phyloP scores from a whole-genome alignment of 2,113 vertebrate species.

The Gambusia holbrooki region DNA sequence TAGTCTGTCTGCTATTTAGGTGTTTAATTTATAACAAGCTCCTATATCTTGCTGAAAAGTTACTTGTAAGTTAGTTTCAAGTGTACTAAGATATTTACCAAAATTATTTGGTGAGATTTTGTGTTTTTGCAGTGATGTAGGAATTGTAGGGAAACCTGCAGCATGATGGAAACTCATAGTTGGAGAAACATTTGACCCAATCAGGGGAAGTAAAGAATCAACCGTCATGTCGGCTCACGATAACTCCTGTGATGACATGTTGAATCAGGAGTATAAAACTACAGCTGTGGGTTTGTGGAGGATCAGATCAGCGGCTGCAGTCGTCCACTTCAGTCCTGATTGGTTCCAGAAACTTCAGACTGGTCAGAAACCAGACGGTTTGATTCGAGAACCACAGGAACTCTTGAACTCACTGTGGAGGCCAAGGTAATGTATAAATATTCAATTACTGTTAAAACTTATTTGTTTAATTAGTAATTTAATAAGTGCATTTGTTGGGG shows the following conservation, averaged over 20 bases:
- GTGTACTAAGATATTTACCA: too few species aligned
- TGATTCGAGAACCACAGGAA: background rate
- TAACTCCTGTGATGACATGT: background rate
- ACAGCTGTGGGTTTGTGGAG: background rate
- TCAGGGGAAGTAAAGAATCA: background rate
- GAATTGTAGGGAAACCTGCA: background rate
- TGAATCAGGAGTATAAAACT: background rate
- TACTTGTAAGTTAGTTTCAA: too few species aligned
- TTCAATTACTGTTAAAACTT: too few species aligned
- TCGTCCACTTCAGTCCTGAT: background rate
- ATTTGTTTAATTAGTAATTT: too few species aligned
- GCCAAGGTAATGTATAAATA: too few species aligned
- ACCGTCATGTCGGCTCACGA: background rate
- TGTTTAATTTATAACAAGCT: too few species aligned
- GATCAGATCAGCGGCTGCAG: background rate
- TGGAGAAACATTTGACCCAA: background rate
- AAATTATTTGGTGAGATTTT: too few species aligned
- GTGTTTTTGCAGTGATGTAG: too few species aligned
- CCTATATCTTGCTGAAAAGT: too few species aligned
- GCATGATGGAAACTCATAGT: background rate
- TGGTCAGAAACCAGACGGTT: background rate
- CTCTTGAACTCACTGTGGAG: background rate
- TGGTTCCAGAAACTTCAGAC: background rate
- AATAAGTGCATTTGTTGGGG: too few species aligned
- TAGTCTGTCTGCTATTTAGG: too few species aligned